Base-by-base conservation (phyloP, 2,797 vertebrate genomes). In the Aphelocoma californica region DNA sequence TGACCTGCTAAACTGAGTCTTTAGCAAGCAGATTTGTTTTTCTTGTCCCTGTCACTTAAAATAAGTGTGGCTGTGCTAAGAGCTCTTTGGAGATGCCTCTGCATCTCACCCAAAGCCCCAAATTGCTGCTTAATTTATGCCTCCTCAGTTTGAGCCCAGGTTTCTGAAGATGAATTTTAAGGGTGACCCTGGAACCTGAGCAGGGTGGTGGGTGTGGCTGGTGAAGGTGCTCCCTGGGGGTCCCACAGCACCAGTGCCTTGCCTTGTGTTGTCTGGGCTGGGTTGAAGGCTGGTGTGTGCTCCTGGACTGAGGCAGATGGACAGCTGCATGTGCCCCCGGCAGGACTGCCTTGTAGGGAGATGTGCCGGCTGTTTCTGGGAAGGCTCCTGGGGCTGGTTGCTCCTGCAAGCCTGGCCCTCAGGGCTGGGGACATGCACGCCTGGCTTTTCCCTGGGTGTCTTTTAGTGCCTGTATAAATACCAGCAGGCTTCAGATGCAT, bases 301-400 rank as follows among this genome's bases (percentile, higher is more conserved):
- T 58, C 6, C 48, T 0, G 3, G 62, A 7, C 53, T 32, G 80
- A 3, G 50, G 77, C 70, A 57, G 70, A 92, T 29, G 81, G 91
- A 72, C 12, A 45, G 71, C 82, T 71, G 66, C 80, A 6, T 74
- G 78, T 95, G 91, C 85, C 7, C 0, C 79, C 56, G 67, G 12
- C n/a, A 12, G 62, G 7, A 38, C 70, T 81, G 94, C 93, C 92
- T 95, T 96, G 66, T 95, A 95, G 91, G 95, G 93, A 83, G 23
- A 83, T 91, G 90, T 74, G 85, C 88, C 0, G 3, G 51, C 60
- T 48, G 29, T 58, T 91, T 65, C 85, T 95, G 93, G 88, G 90
- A 73, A 90, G 71, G 69, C 73, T 90, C 21, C 69, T 36, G 61
- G n/a, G 67, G 56, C 67, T 0, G 5, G 54, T 71, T 53, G 44